phyloP scores from a whole-genome alignment of 2,888 invertebrate genomes.

The Synanthedon formicaeformis region DNA sequence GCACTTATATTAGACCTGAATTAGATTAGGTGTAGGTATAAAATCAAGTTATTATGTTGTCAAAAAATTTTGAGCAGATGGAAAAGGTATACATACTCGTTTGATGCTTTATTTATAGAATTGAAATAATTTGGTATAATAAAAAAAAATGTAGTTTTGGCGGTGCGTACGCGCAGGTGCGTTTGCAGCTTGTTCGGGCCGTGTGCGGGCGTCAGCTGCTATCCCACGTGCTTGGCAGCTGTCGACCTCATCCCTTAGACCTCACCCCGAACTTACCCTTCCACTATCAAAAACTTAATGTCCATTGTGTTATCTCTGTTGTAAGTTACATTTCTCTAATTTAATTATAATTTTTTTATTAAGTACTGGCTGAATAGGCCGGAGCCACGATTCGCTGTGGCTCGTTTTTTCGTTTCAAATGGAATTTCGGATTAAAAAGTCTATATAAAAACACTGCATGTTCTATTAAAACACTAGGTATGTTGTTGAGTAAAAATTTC shows the following conservation, averaged over 20 bases:
- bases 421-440: too few relatives aligned
- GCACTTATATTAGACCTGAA: too few relatives aligned
- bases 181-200: constrained; percentile 52
- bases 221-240: constrained; percentile 61
- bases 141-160: constrained; percentile 42
- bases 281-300: not conserved
- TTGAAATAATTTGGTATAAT: constrained; percentile 6
- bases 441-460: too few relatives aligned
- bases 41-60: too few relatives aligned
- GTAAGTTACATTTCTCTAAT: too few relatives aligned
- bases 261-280: constrained; percentile 12
- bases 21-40: too few relatives aligned
- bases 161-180: constrained; percentile 30
- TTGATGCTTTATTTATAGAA: not conserved
- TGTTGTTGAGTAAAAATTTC: too few relatives aligned
- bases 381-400: too few relatives aligned
- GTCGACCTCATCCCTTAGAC: constrained; percentile 37
- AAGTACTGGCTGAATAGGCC: too few relatives aligned
- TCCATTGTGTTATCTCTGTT: not conserved
- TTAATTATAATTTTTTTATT: too few relatives aligned
- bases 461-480: too few relatives aligned
- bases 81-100: not conserved
- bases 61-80: not conserved
- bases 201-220: constrained; percentile 59
- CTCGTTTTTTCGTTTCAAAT: too few relatives aligned